These are phyloP conservation scores for Chelonia mydas DNA, from an alignment of 2,797 vertebrate genomes.

Conservation along the genomic window DNA sequence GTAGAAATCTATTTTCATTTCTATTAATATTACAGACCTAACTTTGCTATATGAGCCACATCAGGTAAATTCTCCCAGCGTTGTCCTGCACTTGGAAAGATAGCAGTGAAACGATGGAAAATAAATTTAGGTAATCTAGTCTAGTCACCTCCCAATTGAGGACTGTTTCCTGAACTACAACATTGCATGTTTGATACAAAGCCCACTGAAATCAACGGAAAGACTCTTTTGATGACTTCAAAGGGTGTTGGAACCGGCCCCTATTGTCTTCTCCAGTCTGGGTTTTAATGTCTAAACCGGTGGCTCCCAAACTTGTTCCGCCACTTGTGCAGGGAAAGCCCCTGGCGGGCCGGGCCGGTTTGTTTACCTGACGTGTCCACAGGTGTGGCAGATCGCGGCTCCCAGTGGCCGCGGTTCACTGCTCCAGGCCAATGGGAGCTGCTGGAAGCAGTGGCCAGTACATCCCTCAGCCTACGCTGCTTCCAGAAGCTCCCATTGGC, in stretches of 20 bases:
- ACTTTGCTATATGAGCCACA: not conserved
- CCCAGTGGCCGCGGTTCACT: too few species aligned
- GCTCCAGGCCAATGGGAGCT: too few species aligned
- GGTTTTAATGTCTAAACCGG: conserved; percentile 23
- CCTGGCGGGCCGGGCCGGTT: too few species aligned
- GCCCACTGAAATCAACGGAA: conserved; percentile 41
- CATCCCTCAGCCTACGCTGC: too few species aligned
- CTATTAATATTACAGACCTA: not conserved
- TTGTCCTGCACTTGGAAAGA: not conserved
- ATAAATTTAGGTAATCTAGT: not conserved
- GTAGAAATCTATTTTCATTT: conserved; percentile 3
- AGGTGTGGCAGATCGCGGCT: too few species aligned
- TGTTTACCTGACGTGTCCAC: too few species aligned
- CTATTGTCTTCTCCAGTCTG: conserved; percentile 43
- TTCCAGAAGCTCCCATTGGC: too few species aligned
- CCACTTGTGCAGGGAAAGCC: too few species aligned
- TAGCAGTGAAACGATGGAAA: conserved; percentile 3
- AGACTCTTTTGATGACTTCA: conserved; percentile 39
- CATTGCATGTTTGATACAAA: conserved; percentile 13
- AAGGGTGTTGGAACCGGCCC: conserved; percentile 57
- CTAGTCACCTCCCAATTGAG: not conserved
- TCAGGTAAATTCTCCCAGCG: not conserved
- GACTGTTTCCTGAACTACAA: not conserved
- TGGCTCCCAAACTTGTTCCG: too few species aligned
- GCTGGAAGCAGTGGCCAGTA: too few species aligned